A percentile compares a stretch with the other conserved stretches of the same genome.
Conservation (phyloP, 2,888 invertebrate genomes). For the Melinaea menophilus region DNA sequence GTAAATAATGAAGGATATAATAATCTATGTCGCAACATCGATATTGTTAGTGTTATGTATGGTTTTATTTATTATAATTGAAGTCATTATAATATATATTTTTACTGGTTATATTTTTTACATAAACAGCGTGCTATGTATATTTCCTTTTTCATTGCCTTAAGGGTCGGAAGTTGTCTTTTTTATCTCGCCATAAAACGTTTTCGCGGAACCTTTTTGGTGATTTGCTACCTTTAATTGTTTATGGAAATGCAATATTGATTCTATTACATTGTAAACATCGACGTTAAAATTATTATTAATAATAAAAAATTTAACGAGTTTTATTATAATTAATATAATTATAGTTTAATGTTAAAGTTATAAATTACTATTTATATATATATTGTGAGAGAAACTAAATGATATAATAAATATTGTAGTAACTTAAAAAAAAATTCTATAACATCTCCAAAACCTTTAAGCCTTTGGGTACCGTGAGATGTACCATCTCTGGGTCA, state of each 20-base stretch:
- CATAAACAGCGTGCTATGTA: slow-evolving; percentile 10
- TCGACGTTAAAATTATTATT: neutral
- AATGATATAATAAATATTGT: too few species aligned
- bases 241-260: slow-evolving; percentile 5
- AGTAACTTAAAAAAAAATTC: too few species aligned
- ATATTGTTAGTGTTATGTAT: too few species aligned
- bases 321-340: neutral
- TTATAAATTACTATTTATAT: too few species aligned
- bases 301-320: neutral
- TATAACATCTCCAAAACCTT: too few species aligned
- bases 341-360: too few species aligned
- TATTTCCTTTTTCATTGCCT: slow-evolving; percentile 14
- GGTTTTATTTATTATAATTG: too few species aligned
- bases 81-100: too few species aligned
- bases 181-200: slow-evolving; percentile 9
- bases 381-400: too few species aligned
- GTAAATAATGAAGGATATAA: too few species aligned
- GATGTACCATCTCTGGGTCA: slow-evolving; percentile 12
- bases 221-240: slow-evolving; percentile 4
- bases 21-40: too few species aligned
- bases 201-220: slow-evolving; percentile 7
- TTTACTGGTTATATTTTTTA: too few species aligned
- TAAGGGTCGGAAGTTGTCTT: slow-evolving; percentile 12
- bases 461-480: neutral
- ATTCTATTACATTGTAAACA: neutral